phyloP scores from a whole-genome alignment of 2,797 vertebrate genomes.

The Peromyscus aztecus region DNA sequence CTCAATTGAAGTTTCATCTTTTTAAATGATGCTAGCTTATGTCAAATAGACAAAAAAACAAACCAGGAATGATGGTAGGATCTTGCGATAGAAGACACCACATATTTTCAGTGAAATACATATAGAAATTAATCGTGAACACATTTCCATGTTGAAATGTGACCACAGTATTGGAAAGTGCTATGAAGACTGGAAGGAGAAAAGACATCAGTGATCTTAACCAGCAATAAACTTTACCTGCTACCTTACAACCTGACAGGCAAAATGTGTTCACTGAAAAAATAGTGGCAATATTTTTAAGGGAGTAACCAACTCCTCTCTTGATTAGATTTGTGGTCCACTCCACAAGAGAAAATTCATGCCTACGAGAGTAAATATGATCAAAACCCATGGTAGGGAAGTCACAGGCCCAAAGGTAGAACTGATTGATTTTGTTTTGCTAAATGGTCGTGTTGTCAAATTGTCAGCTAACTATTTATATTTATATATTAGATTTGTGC shows the following conservation, averaged over 20 bases:
- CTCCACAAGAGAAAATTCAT: not conserved
- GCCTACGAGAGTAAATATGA: not conserved
- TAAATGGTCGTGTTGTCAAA: not conserved
- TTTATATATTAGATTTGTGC: not conserved
- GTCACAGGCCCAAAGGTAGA: not conserved
- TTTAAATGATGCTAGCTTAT: not conserved
- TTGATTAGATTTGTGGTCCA: no score
- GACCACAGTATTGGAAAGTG: not conserved
- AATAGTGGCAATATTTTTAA: not conserved
- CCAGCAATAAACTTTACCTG: not conserved
- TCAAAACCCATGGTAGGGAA: not conserved
- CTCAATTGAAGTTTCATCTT: not conserved
- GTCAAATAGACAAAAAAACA: not conserved
- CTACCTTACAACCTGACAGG: not conserved
- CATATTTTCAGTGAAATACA: not conserved
- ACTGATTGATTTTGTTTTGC: not conserved
- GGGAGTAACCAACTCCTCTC: not conserved
- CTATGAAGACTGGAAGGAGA: not conserved
- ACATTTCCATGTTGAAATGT: no score
- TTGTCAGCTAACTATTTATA: not conserved
- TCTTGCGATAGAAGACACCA: no score
- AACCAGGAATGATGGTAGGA: not conserved
- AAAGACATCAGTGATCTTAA: not conserved
- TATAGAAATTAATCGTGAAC: not conserved
- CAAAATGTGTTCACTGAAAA: not conserved